Percentiles rank a stretch among this genome's conserved stretches.
Conservation (phyloP, 2,888 invertebrate species). For the Galerucella nymphaeae region DNA sequence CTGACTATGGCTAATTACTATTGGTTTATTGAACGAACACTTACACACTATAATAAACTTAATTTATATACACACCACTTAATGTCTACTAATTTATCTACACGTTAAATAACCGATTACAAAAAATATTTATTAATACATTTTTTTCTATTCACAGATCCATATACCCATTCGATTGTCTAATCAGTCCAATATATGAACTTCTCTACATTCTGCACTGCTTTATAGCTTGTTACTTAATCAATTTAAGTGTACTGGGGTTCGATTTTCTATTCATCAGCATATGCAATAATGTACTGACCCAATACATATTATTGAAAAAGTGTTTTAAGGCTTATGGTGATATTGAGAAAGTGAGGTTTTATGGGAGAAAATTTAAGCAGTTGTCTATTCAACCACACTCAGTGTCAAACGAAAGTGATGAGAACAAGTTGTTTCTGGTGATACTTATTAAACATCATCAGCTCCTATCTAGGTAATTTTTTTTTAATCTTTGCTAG, state of each 20-base stretch:
- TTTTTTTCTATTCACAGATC: constrained; percentile 12
- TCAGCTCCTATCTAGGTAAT: constrained; percentile 33
- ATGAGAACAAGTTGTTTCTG: constrained; percentile 25
- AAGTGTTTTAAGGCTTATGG: constrained; percentile 33
- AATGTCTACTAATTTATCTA: too few species aligned
- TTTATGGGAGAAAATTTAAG: constrained; percentile 21
- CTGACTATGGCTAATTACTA: too few species aligned
- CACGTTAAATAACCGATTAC: too few species aligned
- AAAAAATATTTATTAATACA: too few species aligned
- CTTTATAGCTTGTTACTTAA: constrained; percentile 32
- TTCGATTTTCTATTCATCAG: constrained; percentile 43
- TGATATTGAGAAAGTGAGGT: constrained; percentile 10
- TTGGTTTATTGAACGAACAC: too few species aligned
- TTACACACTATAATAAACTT: too few species aligned
- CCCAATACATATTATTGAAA: constrained; percentile 39
- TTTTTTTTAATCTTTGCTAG: not conserved
- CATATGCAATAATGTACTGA: constrained; percentile 35
- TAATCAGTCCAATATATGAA: constrained; percentile 37
- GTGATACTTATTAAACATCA: constrained; percentile 40
- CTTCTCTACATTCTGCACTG: constrained; percentile 34
- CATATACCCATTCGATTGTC: constrained; percentile 40
- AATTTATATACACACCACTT: too few species aligned
- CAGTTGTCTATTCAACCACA: not conserved
- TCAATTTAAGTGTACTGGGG: constrained; percentile 32
- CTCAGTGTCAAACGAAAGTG: not conserved